Base-by-base conservation (phyloP, 2,113 vertebrate species). In the Sinocyclocheilus rhinocerous region DNA sequence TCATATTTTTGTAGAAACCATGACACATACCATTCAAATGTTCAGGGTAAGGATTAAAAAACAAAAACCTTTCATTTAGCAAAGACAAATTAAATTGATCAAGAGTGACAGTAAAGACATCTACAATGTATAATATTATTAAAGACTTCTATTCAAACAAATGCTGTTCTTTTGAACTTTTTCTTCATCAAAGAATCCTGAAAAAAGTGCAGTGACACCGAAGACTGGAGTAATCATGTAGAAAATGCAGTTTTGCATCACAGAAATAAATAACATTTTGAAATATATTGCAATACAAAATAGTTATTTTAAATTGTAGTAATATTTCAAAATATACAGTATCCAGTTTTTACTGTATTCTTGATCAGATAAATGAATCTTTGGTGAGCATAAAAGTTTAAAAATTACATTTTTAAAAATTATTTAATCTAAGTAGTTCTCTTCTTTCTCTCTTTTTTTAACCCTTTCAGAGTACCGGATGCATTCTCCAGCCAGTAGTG, bases 391-490 rank as follows among this genome's bases (percentile, higher is more conserved):
- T 16, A 36, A 69, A 13, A 69, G 0, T 48, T 10, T 48, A n/a
- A n/a, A n/a, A n/a, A n/a, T n/a, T n/a, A 36, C 18, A 69, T 16
- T 18, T 69, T 18, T 69, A 33, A n/a, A n/a, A n/a, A 69, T 33
- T 18, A 8, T 15, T 33, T 52, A 69, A 1, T 69, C 26, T 36
- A 36, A 20, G 16, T 22, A 12, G 0, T 78, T 33, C 9, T 76
- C 83, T 59, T n/a, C 13, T 48, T 33, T 63, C 78, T 55, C 9
- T 75, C 16, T 22, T 11, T 1, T 75, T 11, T 65, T 55, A 6
- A 39, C 42, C 76, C 3, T 77, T n/a, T 1, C 89, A 97, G 97
- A 97, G 76, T 96, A 96, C 90, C 96, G 95, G 91, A 97, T 95
- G 92, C 93, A 95, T 84, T 92, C 96, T 0, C 91, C 94, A 55